Conservation (phyloP, 2,797 vertebrate genomes). For the Dendrocincla tyrannina region DNA sequence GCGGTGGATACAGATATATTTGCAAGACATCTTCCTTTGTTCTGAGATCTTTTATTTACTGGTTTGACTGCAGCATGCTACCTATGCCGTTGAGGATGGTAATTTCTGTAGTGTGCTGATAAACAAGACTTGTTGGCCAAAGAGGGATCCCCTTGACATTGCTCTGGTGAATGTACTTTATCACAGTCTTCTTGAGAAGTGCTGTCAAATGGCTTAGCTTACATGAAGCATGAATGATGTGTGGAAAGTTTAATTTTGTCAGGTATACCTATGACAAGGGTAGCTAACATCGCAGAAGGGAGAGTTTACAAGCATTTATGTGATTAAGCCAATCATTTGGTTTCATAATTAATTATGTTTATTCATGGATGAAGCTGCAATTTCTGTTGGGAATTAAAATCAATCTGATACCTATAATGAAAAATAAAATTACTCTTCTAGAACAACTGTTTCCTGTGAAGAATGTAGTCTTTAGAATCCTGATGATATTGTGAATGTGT, state of each 20-base stretch:
- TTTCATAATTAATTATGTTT: slow-evolving; percentile 46
- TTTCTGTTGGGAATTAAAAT: neutral
- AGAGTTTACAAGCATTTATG: slow-evolving; percentile 16
- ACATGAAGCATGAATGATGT: neutral
- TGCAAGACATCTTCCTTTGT: neutral
- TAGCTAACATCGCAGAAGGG: slow-evolving; percentile 14
- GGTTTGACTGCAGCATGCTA: neutral
- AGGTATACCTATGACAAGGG: neutral
- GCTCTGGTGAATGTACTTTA: neutral
- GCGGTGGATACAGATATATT: neutral
- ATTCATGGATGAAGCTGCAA: neutral
- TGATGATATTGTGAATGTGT: neutral
- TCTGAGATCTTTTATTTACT: neutral
- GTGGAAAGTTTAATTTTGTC: slow-evolving; percentile 55
- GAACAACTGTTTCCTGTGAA: neutral
- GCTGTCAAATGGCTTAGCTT: slow-evolving; percentile 35
- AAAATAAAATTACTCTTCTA: neutral
- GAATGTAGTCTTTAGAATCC: neutral
- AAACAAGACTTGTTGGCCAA: neutral
- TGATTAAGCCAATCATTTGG: slow-evolving; percentile 30
- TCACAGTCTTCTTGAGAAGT: slow-evolving; percentile 22
- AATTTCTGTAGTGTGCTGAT: neutral
- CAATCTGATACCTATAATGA: neutral
- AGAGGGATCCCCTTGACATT: slow-evolving; percentile 1
- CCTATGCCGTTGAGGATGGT: neutral